Conservation (phyloP, 2,888 invertebrate genomes). For the Mythimna impura region DNA sequence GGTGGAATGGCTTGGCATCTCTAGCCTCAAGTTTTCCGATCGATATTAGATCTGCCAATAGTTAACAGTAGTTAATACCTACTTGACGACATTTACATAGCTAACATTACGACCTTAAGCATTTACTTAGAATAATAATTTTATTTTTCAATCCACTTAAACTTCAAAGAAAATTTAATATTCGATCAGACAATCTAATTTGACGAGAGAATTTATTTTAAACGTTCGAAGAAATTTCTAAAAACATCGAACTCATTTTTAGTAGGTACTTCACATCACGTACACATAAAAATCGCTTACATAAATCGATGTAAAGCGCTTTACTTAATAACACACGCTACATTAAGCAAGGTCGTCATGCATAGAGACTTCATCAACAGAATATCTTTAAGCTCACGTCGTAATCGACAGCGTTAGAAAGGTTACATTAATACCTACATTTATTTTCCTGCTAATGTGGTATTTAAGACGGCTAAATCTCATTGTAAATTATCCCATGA, state of each 20-base stretch:
- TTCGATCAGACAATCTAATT: slow-evolving; percentile 27
- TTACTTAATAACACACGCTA: slow-evolving; percentile 63
- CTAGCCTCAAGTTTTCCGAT: no score
- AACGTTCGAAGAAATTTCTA: slow-evolving; percentile 23
- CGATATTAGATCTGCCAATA: not conserved
- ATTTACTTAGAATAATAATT: not conserved
- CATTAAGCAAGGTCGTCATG: slow-evolving; percentile 61
- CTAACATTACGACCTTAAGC: not conserved
- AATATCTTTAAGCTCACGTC: slow-evolving; percentile 57
- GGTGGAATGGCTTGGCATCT: no score
- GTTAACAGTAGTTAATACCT: not conserved
- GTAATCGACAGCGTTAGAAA: slow-evolving; percentile 49
- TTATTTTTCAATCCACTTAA: slow-evolving; percentile 7
- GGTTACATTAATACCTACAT: slow-evolving; percentile 27
- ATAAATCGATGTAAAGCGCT: slow-evolving; percentile 58
- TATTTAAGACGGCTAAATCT: not conserved
- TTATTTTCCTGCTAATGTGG: slow-evolving; percentile 20
- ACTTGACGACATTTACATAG: not conserved
- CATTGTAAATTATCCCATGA: not conserved
- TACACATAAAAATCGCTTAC: slow-evolving; percentile 43
- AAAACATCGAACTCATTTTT: slow-evolving; percentile 27
- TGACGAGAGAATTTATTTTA: slow-evolving; percentile 17
- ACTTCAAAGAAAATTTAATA: slow-evolving; percentile 37
- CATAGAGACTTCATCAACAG: slow-evolving; percentile 59
- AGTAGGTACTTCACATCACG: slow-evolving; percentile 24